Evolutionary conservation across 92 coral and sea anemone genomes (phyloP), one percentile per base, ranked within the genome.

Genomic region (Bergia puertoricense): DNA sequence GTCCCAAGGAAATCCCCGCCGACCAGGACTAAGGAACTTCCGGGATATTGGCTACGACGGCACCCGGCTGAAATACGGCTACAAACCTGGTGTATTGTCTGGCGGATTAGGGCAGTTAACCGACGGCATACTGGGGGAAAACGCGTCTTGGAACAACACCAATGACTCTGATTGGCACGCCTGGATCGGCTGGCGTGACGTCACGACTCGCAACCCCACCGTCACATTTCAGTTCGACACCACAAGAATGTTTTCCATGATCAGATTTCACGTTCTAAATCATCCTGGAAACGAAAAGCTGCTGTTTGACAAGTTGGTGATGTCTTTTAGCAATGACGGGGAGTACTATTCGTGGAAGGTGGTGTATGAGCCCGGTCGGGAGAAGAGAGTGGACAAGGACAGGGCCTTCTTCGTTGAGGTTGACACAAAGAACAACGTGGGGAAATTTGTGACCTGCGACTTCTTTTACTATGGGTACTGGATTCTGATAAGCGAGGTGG

Each of bases 161-260:
- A 91, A 88, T 50, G 92, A 97, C 88, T 85, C 94, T 11, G 92
- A 89, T 71, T 93, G 98, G 96, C 89, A 91, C 7, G 88, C 91
- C 41, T 97, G 99, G 99, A 90, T 97, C 37, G 99, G 99, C 6
- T 97, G 99, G 99, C 94, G 91, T 85, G 99, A 97, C 85, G 82
- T 89, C 43, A 51, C 76, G 76, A 94, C 95, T 36, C 82, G 78
- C 9, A 74, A 86, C 39, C 99, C 99, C 11, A 87, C 95, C 11
- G 91, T 95, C 71, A 90, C 94, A n/a, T 97, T 97, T 89, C 88
- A 93, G 76, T 97, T 97, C 82, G 94, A 96, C 18, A 44, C 97
- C 0, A 82, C 86, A 39, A 89, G 99, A 82, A 75, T 69, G 76
- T 97, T 97, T 86, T 88, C 95, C 10, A 88, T 90, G 74, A 91